Evolutionary conservation across 2,113 vertebrate species (phyloP), one percentile per base, ranked within the genome.

Genomic region (Orthonyx spaldingii): DNA sequence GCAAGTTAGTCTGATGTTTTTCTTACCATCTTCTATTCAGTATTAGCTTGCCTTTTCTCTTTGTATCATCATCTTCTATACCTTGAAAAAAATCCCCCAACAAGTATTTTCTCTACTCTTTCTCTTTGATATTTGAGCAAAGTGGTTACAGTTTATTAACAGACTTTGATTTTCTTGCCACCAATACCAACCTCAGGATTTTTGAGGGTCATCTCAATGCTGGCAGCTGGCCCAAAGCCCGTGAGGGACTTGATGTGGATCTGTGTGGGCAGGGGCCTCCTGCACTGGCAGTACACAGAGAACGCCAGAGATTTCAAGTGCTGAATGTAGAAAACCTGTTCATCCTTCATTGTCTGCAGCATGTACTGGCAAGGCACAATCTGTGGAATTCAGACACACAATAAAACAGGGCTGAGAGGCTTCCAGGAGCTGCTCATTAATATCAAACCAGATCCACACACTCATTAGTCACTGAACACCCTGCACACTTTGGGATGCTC

Each of bases 301-400:
- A 99, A 99, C 0, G 99, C 99, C 98, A 99, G 93, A 60, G 99
- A 99, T 93, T 99, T 99, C 96, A 99, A 98, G 97, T 99, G 99
- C 87, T 99, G 99, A 90, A 99, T 98, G 96, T 99, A 99, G 97
- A 99, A 98, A 78, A 98, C 98, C 95, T 98, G 99, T 35, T 99
- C 99, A 26, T 99, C 99, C 94, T 99, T 99, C 94, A 99, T 98
- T 47, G 99, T 99, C 98, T 99, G 99, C 96, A 99, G 98, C 94
- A 99, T 99, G 97, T 99, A 99, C 98, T 99, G 99, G 97, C 99
- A 99, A 64, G 99, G 98, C 97, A 99, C 99, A 96, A 99, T 99
- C 99, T 99, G 27, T 9, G 50, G 11, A 53, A 70, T 71, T 78
- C 55, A 70, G 3, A 93, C 10, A 91, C 84, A 92, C 23, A 94